Conservation (phyloP, 2,888 invertebrate species). For the Orchesella flavescens region DNA sequence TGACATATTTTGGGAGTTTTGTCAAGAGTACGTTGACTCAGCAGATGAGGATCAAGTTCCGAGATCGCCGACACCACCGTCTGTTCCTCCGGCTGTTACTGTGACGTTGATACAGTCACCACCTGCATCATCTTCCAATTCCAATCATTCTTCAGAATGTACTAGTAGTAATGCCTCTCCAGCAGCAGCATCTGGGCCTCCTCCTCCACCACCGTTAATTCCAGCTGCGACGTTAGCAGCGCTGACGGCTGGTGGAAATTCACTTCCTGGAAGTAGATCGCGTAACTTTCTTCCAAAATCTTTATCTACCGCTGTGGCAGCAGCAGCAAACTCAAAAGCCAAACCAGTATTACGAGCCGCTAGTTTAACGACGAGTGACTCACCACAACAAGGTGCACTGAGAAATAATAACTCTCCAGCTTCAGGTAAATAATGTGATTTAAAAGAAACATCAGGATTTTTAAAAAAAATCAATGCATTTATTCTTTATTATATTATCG, state of each 20-base stretch:
- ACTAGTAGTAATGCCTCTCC: slow-evolving; percentile 33
- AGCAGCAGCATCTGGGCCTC: slow-evolving; percentile 17
- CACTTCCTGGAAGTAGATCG: slow-evolving; percentile 8
- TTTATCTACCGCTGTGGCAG: slow-evolving; percentile 17
- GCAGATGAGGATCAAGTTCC: slow-evolving; percentile 6
- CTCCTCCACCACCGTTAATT: slow-evolving; percentile 59
- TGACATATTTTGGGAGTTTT: slow-evolving; percentile 66
- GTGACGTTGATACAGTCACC: slow-evolving; percentile 55
- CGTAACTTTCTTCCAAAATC: slow-evolving; percentile 58
- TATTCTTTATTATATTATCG: no score
- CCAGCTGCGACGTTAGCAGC: slow-evolving; percentile 54
- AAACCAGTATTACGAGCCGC: slow-evolving; percentile 61
- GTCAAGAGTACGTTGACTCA: slow-evolving; percentile 41
- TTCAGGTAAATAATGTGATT: slow-evolving; percentile 4
- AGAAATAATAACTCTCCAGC: slow-evolving; percentile 27
- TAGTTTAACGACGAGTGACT: slow-evolving; percentile 30
- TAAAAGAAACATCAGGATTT: not conserved
- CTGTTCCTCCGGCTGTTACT: slow-evolving; percentile 48
- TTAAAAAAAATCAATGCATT: no score
- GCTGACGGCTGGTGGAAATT: slow-evolving; percentile 18
- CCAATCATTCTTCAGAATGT: slow-evolving; percentile 22
- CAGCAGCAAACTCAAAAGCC: slow-evolving; percentile 24
- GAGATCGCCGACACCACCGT: slow-evolving; percentile 41
- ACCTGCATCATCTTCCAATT: slow-evolving; percentile 28
- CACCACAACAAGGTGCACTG: slow-evolving; percentile 42